These are phyloP conservation scores for Tetrax tetrax DNA, from an alignment of 2,113 vertebrate species.

Conservation along the genomic window DNA sequence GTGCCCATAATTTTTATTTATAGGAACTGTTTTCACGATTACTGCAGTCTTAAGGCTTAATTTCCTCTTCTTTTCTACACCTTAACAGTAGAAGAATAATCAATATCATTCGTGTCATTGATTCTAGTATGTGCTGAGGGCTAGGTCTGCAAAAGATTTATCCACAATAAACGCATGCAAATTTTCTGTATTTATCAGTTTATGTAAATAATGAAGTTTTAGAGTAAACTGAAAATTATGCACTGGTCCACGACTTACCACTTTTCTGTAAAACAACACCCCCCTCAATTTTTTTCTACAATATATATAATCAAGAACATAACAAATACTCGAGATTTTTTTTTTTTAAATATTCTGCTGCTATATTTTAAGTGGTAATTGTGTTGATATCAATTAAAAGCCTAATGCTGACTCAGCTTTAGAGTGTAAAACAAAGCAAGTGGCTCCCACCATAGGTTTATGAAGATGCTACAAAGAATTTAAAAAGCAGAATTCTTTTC, in stretches of 20 bases:
- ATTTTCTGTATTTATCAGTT: background rate
- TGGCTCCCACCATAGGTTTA: background rate
- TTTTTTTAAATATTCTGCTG: conserved; percentile 13
- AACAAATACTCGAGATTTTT: background rate
- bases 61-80: background rate
- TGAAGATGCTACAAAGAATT: background rate
- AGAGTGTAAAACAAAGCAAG: background rate
- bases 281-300: background rate
- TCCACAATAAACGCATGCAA: background rate
- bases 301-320: background rate
- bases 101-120: accelerated
- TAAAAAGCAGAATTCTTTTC: background rate
- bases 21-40: background rate
- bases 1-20: background rate
- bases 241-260: background rate
- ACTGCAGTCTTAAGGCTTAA: background rate
- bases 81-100: background rate
- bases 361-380: conserved; percentile 7
- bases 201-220: background rate
- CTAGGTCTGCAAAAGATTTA: background rate
- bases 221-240: background rate
- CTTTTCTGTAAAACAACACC: background rate
- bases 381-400: conserved; percentile 11
- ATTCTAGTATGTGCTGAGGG: background rate
- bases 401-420: background rate